Percentiles rank a stretch among this genome's conserved stretches.
These are phyloP conservation scores for Microcebus tavaratra DNA, from an alignment of 2,113 vertebrate genomes.

Conservation along the genomic window DNA sequence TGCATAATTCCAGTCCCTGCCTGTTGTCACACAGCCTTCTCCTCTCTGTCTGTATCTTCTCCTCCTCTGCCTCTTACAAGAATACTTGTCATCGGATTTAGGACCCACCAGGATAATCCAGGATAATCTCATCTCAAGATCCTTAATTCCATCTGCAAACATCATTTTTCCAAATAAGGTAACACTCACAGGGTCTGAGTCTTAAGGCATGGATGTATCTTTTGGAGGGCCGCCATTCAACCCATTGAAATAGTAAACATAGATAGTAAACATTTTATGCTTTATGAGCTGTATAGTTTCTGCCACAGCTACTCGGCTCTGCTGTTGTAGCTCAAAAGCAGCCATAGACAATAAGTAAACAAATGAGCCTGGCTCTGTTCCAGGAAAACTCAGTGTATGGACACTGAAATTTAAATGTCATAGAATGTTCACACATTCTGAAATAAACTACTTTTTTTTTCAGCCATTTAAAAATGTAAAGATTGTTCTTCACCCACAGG, in stretches of 20 bases:
- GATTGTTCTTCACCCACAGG: neutral
- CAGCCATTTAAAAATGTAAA: neutral
- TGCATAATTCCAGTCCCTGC: neutral
- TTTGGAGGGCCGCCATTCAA: neutral
- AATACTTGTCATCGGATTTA: neutral
- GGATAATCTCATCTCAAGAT: neutral
- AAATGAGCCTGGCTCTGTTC: neutral
- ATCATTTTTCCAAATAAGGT: slow-evolving; percentile 39
- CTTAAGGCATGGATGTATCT: neutral
- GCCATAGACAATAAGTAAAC: neutral
- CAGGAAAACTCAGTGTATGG: neutral
- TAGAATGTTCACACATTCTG: neutral
- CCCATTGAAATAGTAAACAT: neutral
- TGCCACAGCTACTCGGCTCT: neutral
- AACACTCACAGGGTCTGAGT: neutral
- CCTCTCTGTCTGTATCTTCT: neutral
- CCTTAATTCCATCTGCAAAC: slow-evolving; percentile 20
- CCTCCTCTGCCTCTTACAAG: neutral
- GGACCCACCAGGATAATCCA: neutral
- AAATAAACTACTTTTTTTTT: neutral
- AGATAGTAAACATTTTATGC: neutral
- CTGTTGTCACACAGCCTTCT: neutral
- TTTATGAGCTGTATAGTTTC: neutral
- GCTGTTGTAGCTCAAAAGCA: neutral
- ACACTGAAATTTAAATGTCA: slow-evolving; percentile 7